These are phyloP conservation scores for Nansenia antarctica DNA, from an alignment of 2,113 vertebrate species.

Conservation along the genomic window DNA sequence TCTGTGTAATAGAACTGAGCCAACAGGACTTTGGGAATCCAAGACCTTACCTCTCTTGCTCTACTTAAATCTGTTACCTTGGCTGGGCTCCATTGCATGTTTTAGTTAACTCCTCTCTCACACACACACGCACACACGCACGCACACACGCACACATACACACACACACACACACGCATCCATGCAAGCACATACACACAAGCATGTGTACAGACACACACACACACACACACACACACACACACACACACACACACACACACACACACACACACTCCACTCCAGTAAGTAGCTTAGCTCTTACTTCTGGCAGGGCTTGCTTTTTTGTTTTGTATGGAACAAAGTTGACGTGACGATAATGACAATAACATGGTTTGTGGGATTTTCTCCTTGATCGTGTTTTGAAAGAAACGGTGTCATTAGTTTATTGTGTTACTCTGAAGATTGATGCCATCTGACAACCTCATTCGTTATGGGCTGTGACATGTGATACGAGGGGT, in stretches of 20 bases:
- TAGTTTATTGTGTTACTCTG: slow-evolving; percentile 35
- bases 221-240: slow-evolving; percentile 3
- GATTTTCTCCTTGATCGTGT: slow-evolving; percentile 21
- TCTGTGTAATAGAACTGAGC: slow-evolving; percentile 13
- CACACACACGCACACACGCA: neutral
- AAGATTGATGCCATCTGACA: slow-evolving; percentile 36
- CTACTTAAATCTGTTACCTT: neutral
- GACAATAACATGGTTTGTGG: slow-evolving; percentile 16
- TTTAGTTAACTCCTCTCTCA: neutral
- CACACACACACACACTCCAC: neutral
- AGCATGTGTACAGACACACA: neutral
- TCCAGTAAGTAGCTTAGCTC: slow-evolving; percentile 26
- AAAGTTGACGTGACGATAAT: slow-evolving; percentile 25
- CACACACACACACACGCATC: neutral
- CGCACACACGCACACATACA: neutral
- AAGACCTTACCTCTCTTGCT: neutral
- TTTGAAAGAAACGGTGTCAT: slow-evolving; percentile 30
- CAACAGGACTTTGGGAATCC: slow-evolving; percentile 29
- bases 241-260: neutral
- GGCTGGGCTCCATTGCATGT: neutral
- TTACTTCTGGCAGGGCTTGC: neutral
- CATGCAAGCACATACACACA: neutral
- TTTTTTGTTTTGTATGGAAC: slow-evolving; percentile 17
- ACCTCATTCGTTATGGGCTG: slow-evolving; percentile 36
- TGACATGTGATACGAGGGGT: slow-evolving; percentile 40